These are phyloP conservation scores for Rhimphoctona megacephalus DNA, from an alignment of 2,888 invertebrate species.

Conservation along the genomic window DNA sequence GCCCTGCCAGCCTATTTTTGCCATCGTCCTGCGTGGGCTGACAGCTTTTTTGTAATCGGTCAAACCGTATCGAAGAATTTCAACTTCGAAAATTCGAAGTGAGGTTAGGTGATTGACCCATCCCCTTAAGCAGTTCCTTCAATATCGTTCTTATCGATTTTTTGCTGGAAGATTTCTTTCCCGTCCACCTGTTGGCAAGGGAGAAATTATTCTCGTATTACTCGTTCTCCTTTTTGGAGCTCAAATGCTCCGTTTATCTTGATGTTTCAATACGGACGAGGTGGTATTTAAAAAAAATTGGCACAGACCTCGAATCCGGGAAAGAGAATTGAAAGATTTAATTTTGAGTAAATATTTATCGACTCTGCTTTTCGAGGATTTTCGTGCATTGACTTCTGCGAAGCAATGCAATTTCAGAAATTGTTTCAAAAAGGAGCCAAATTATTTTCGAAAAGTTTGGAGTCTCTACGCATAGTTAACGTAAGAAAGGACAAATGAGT, in stretches of 20 bases:
- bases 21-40: no score
- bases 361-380: not conserved
- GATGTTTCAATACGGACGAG: not conserved
- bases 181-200: conserved; percentile 3
- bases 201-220: not conserved
- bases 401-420: not conserved
- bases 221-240: not conserved
- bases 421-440: not conserved
- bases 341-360: not conserved
- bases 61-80: no score
- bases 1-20: no score
- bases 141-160: not conserved
- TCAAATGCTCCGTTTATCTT: not conserved
- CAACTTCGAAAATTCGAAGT: no score
- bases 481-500: not conserved
- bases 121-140: not conserved
- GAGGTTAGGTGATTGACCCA: no score
- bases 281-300: not conserved
- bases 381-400: not conserved
- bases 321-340: not conserved
- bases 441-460: not conserved
- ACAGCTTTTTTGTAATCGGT: no score
- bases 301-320: not conserved
- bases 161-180: not conserved
- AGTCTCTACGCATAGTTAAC: not conserved